These are phyloP conservation scores for Passerculus sandwichensis DNA, from an alignment of 2,797 vertebrate genomes.

Conservation along the genomic window DNA sequence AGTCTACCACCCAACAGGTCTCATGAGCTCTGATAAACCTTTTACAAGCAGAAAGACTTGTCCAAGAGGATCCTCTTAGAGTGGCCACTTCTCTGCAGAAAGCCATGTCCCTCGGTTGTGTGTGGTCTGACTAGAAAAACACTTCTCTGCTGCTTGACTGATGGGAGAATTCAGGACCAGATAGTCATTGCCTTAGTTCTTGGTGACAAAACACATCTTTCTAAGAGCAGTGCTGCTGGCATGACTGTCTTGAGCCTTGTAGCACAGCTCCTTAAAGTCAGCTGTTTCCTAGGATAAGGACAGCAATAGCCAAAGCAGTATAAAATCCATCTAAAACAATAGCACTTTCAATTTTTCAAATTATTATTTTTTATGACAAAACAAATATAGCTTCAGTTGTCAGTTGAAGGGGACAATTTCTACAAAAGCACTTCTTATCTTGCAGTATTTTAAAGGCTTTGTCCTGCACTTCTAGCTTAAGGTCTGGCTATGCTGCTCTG, in stretches of 20 bases:
- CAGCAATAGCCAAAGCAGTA: neutral
- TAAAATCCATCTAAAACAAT: neutral
- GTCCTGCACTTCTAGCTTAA: neutral
- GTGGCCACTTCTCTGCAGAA: neutral
- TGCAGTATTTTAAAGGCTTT: neutral
- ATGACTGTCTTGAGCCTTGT: neutral
- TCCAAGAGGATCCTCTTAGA: neutral
- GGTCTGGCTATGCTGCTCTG: neutral
- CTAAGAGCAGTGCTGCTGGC: neutral
- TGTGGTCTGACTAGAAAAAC: neutral
- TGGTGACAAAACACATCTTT: neutral
- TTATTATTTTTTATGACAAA: neutral
- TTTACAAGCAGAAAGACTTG: neutral
- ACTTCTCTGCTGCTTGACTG: neutral
- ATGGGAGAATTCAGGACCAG: neutral
- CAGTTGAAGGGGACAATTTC: neutral
- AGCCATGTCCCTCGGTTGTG: neutral
- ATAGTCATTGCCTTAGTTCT: neutral
- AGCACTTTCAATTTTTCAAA: neutral
- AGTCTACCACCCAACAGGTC: fast-evolving
- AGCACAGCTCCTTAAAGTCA: neutral
- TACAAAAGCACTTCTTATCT: neutral
- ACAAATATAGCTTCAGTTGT: neutral
- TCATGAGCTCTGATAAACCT: neutral
- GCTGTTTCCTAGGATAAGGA: neutral